Conservation (phyloP, 2,797 vertebrate genomes). For the Rousettus madagascariensis region DNA sequence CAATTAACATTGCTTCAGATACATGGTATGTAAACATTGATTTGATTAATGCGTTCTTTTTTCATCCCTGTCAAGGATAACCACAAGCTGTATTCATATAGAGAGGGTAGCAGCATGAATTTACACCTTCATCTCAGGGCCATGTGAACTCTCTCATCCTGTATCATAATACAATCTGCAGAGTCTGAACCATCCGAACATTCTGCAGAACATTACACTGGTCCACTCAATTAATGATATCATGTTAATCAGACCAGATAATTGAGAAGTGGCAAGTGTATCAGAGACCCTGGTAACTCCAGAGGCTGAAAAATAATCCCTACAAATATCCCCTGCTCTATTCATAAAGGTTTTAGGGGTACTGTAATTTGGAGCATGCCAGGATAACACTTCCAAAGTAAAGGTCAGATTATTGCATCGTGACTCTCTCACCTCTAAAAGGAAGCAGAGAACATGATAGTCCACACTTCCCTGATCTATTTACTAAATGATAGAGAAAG, state of each 20-base stretch:
- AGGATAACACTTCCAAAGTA: not conserved
- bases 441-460: not conserved
- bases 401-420: not conserved
- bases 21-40: not conserved
- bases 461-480: not conserved
- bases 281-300: not conserved
- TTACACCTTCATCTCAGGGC: not conserved
- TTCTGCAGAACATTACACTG: not conserved
- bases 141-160: not conserved
- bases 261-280: not conserved
- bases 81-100: not conserved
- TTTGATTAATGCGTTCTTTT: not conserved
- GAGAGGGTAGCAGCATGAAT: not conserved
- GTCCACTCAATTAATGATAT: not conserved
- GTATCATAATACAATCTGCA: not conserved
- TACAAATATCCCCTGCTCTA: not conserved
- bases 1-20: not conserved
- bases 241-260: not conserved
- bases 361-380: not conserved
- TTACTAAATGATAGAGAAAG: not conserved
- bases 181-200: not conserved
- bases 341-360: not conserved
- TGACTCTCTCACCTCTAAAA: not conserved
- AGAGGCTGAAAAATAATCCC: not conserved
- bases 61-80: not conserved